Base-by-base conservation (phyloP, 2,113 vertebrate species). In the Nesogale talazaci region DNA sequence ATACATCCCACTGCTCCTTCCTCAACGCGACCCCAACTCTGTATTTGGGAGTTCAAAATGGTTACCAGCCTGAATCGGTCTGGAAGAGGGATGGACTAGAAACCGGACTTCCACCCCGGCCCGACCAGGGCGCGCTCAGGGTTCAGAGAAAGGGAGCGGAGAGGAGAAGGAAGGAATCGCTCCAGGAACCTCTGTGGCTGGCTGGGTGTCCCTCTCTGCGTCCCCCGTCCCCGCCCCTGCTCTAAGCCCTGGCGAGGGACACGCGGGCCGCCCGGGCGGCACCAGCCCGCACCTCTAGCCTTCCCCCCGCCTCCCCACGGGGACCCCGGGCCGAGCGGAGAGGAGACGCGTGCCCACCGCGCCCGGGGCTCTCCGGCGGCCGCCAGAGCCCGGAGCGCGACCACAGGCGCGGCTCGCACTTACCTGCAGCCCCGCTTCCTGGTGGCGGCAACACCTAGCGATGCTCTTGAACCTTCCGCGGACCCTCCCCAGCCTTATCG, bases 371-470 rank as follows among this genome's bases (percentile, higher is more conserved):
- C 86, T 31, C 23, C 40, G 3, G 40, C 52, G 14, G 89, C 84
- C 19, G 20, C 83, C 36, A 29, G 29, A 59, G 90, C 9, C 40
- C 82, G 46, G 52, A 15, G 69, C 57, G 70, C n/a, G n/a, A 36
- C 86, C 12, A 23, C 63, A 57, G 81, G 46, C 52, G 80, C 70
- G 36, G 57, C 80, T 63, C 42, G 89, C 95, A 95, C 98, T 81
- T 98, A 98, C 98, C 98, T 98, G 98, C 97, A 98, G 96, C 96
- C 95, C 94, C 84, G 96, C 97, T 98, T 97, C 97, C 98, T 7
- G 84, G 95, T 81, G 97, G 97, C 95, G 97, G 95, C 97, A 97
- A 97, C 97, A 96, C 98, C 98, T 98, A 95, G 97, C 94, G 98
- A 98, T 65, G 97, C 97, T 97, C 97, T 97, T 96, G 97, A 95